Evolutionary conservation across 1,140 invertebrate genomes (phyloP).

Genomic region (Drosophila grimshawi): DNA sequence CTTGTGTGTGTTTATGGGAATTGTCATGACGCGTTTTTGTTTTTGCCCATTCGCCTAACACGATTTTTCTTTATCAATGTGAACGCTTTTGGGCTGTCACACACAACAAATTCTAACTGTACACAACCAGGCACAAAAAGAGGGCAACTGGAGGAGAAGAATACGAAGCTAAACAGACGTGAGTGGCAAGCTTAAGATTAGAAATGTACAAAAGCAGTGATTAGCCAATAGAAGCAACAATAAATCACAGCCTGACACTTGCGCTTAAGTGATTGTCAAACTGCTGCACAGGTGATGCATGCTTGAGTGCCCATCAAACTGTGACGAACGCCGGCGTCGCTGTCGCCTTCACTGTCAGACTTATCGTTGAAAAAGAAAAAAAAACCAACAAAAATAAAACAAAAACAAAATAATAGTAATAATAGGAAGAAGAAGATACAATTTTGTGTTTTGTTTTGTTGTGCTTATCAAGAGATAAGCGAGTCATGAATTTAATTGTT

Average conservation of each 20-base stretch:
- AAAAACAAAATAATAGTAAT: conserved; percentile 10
- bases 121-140: conserved; percentile 4
- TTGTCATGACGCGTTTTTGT: conserved; percentile 43
- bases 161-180: conserved; percentile 30
- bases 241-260: conserved; percentile 37
- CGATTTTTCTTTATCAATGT: conserved; percentile 36
- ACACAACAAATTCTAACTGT: conserved; percentile 38
- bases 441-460: conserved; percentile 33
- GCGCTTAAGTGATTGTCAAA: conserved; percentile 54
- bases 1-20: conserved; percentile 59
- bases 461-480: conserved; percentile 73
- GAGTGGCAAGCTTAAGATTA: conserved; percentile 50
- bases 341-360: conserved; percentile 34
- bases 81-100: conserved; percentile 27
- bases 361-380: conserved; percentile 44
- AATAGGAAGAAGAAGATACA: background rate
- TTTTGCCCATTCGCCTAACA: conserved; percentile 56
- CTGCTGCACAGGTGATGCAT: conserved; percentile 23
- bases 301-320: conserved; percentile 2
- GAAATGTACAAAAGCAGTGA: background rate
- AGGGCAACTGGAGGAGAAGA: background rate
- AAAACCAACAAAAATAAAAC: conserved; percentile 29
- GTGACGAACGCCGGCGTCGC: conserved; percentile 12
- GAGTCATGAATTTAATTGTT: conserved; percentile 57
- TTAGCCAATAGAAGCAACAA: conserved; percentile 1